phyloP scores from a whole-genome alignment of 1,140 invertebrate species.

The Drosophila mojavensis region DNA sequence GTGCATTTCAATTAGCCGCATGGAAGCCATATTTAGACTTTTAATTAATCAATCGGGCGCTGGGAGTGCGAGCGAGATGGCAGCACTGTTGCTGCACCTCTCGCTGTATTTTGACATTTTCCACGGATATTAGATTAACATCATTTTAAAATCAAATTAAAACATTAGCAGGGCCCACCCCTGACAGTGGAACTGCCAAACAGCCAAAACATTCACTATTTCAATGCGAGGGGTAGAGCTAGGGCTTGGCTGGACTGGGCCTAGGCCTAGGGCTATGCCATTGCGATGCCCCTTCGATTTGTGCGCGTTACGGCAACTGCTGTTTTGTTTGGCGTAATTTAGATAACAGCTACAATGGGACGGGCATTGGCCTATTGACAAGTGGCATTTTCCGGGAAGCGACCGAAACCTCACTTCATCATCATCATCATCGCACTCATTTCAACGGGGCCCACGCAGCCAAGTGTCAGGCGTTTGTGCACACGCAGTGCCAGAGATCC shows the following conservation, averaged over 20 bases:
- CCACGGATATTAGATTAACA: slow-evolving; percentile 84
- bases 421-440: slow-evolving; percentile 47
- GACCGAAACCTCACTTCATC: slow-evolving; percentile 49
- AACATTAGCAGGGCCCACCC: slow-evolving; percentile 77
- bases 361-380: slow-evolving; percentile 73
- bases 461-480: slow-evolving; percentile 59
- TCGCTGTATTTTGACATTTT: slow-evolving; percentile 83
- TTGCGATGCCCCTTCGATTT: slow-evolving; percentile 9
- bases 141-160: slow-evolving; percentile 84
- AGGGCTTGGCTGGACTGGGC: slow-evolving; percentile 21
- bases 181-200: slow-evolving; percentile 20
- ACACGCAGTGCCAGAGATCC: slow-evolving; percentile 57
- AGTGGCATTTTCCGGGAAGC: slow-evolving; percentile 80
- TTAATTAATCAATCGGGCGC: slow-evolving; percentile 63
- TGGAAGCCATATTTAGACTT: slow-evolving; percentile 57
- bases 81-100: slow-evolving; percentile 32
- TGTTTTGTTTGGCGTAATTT: slow-evolving; percentile 83
- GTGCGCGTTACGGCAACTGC: slow-evolving; percentile 72
- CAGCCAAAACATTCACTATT: slow-evolving; percentile 16
- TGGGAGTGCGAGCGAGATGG: slow-evolving; percentile 5
- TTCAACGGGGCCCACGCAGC: slow-evolving; percentile 60
- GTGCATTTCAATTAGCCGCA: slow-evolving; percentile 77
- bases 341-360: slow-evolving; percentile 79
- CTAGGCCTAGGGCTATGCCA: slow-evolving; percentile 15
- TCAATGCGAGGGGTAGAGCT: not conserved